phyloP scores from a whole-genome alignment of 2,113 vertebrate species.

The Macrotus californicus region DNA sequence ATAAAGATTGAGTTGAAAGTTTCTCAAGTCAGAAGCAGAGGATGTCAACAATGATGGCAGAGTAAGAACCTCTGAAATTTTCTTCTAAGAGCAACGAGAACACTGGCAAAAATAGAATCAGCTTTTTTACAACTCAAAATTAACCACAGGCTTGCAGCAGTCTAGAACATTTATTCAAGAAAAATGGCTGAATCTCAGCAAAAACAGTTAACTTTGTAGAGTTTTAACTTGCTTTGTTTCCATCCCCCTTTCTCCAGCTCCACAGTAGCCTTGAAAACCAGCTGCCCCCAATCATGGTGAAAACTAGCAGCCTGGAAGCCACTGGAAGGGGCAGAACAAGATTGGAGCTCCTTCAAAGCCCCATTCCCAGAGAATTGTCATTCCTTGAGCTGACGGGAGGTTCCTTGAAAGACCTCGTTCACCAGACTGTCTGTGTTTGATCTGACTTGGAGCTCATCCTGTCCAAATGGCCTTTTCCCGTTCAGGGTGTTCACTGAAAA shows the following conservation, averaged over 20 bases:
- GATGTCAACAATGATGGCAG: background rate
- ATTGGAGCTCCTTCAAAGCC: background rate
- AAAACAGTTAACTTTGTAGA: background rate
- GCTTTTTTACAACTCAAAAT: background rate
- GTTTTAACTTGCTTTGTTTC: background rate
- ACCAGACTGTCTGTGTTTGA: background rate
- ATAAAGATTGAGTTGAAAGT: background rate
- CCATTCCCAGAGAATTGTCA: background rate
- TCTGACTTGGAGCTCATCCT: background rate
- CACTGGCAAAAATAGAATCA: background rate
- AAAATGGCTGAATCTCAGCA: background rate
- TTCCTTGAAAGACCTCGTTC: background rate
- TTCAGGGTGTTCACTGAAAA: background rate
- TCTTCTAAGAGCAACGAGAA: background rate
- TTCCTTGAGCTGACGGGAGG: background rate
- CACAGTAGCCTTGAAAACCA: conserved; percentile 3
- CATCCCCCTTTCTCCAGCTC: background rate
- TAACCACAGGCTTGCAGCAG: background rate
- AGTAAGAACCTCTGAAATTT: background rate
- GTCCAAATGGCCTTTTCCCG: background rate
- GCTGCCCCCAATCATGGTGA: background rate
- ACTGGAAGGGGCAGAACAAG: background rate
- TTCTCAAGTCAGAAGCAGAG: background rate
- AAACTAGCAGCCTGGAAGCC: background rate
- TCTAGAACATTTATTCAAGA: background rate